phyloP scores from a whole-genome alignment of 2,888 invertebrate genomes.

The Phytoseiulus persimilis region DNA sequence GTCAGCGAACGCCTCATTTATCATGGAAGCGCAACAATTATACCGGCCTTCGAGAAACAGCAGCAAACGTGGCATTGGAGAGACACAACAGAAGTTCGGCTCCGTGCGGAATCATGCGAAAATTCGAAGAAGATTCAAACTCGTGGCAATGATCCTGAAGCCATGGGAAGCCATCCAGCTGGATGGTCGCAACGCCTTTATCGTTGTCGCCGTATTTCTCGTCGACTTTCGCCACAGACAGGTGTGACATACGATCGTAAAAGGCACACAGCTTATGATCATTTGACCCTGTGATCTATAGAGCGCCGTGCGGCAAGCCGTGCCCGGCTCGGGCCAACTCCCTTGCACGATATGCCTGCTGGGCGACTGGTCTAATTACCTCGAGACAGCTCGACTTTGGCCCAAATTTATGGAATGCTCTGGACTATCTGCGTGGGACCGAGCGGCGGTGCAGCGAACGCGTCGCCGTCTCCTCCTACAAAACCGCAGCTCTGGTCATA shows the following conservation, averaged over 20 bases:
- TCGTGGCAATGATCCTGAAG: not conserved
- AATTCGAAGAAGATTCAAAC: no score
- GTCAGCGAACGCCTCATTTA: not conserved
- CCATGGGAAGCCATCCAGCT: not conserved
- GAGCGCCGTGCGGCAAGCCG: not conserved
- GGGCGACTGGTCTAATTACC: not conserved
- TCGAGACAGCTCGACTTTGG: not conserved
- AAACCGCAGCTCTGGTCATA: not conserved
- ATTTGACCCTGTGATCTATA: slow-evolving; percentile 5
- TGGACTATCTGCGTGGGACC: not conserved
- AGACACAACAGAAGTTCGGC: no score
- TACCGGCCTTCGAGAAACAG: no score
- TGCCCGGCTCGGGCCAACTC: not conserved
- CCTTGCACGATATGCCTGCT: not conserved
- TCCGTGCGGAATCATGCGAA: no score
- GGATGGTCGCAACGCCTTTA: not conserved
- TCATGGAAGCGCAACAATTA: not conserved
- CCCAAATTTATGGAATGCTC: not conserved
- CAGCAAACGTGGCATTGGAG: no score
- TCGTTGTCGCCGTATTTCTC: not conserved
- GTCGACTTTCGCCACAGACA: not conserved
- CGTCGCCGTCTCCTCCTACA: not conserved
- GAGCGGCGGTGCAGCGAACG: not conserved
- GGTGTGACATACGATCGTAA: not conserved
- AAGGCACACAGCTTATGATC: not conserved